phyloP scores from a whole-genome alignment of 2,888 invertebrate genomes.

The Dioctria rufipes region DNA sequence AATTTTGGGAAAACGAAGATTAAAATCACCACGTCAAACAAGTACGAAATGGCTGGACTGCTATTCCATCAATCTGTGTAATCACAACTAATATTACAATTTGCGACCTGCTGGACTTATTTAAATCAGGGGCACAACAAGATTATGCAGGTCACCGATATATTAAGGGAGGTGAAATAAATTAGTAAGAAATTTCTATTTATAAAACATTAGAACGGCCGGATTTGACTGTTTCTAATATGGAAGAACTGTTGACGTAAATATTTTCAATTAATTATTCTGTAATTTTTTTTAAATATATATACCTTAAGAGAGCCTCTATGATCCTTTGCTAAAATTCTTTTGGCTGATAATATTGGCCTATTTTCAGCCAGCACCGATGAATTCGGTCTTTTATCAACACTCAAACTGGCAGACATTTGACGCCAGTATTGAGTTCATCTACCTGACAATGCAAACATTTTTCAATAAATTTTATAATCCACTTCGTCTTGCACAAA shows the following conservation, averaged over 20 bases:
- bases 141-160: slow-evolving; percentile 17
- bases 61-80: neutral
- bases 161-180: slow-evolving; percentile 22
- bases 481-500: neutral
- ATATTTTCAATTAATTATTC: no score
- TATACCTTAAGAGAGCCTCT: slow-evolving; percentile 50
- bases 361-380: slow-evolving; percentile 48
- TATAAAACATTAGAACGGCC: slow-evolving; percentile 3
- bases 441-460: slow-evolving; percentile 44
- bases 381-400: slow-evolving; percentile 33
- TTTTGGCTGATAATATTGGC: slow-evolving; percentile 31
- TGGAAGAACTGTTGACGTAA: no score
- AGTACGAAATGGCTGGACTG: no score
- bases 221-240: neutral
- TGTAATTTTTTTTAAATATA: neutral
- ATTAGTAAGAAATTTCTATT: slow-evolving; percentile 35
- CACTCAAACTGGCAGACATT: slow-evolving; percentile 47
- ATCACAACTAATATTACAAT: neutral
- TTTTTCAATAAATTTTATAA: slow-evolving; percentile 12
- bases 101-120: neutral
- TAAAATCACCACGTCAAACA: no score
- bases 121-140: slow-evolving; percentile 19
- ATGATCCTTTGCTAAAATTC: slow-evolving; percentile 6
- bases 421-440: slow-evolving; percentile 40
- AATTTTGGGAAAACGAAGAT: no score